phyloP scores from a whole-genome alignment of 2,797 vertebrate genomes.

The Xiphorhynchus erythropygius region DNA sequence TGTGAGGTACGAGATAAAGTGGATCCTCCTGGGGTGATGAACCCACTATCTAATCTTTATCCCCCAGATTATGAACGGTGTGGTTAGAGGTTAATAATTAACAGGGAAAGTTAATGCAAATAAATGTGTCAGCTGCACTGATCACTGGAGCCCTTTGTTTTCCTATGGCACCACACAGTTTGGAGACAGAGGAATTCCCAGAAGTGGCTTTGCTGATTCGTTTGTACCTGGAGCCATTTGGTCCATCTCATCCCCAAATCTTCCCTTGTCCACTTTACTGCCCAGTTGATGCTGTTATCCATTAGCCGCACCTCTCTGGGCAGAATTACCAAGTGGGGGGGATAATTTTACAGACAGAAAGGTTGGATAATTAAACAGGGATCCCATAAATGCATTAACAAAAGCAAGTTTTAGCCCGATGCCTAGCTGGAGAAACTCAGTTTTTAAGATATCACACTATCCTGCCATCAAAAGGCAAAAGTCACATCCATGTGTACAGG shows the following conservation, averaged over 20 bases:
- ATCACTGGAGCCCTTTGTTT: background rate
- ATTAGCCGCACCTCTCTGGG: background rate
- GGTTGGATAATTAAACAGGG: background rate
- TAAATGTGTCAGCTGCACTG: background rate
- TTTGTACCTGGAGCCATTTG: background rate
- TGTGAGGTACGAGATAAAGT: background rate
- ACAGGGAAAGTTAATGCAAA: background rate
- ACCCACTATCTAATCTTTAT: background rate
- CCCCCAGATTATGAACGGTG: background rate
- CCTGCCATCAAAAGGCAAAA: background rate
- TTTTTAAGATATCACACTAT: background rate
- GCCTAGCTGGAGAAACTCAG: background rate
- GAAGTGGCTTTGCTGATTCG: background rate
- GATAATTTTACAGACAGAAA: background rate
- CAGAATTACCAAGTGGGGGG: background rate
- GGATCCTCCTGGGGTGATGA: background rate
- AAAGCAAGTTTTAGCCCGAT: background rate
- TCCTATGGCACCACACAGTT: background rate
- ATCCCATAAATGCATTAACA: background rate
- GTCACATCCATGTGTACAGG: accelerated
- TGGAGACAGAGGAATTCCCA: background rate
- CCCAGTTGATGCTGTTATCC: background rate
- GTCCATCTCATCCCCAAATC: background rate
- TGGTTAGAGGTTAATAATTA: constrained; percentile 17
- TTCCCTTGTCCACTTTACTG: background rate